Base-by-base conservation (phyloP, 2,888 invertebrate genomes). In the Drosophila testacea region DNA sequence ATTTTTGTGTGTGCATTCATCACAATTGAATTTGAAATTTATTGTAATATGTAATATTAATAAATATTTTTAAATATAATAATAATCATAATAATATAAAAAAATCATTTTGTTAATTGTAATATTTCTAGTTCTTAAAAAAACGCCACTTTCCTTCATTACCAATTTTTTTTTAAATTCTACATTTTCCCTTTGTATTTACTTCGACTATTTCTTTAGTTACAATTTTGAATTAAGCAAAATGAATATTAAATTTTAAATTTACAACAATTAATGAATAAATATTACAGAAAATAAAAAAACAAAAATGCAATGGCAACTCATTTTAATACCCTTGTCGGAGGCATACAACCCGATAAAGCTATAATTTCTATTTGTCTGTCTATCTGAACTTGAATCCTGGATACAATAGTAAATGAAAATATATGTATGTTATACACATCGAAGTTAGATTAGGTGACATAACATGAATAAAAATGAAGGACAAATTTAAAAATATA, bases 1-100 rank as follows among this genome's bases (percentile, higher is more conserved):
- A 84, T 84, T 80, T 82, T 85, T 85, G 83, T 85, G 84, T 85
- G 84, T 84, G 80, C 73, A 77, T 74, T 75, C 69, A 73, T 73
- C 75, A 78, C 64, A 77, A 61, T 73, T 54, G 36, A 57, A 59
- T 52, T 57, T 57, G 10, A 50, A 69, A 59, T 64, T 67, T 41
- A 68, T 61, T 76, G 59, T 76, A 76, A 76, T 59, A 68, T 57
- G 42, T 72, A 75, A 72, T 72, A 52, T 61, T 68, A 73, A 77
- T 67, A 47, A 56, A 65, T 42, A 61, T 48, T 22, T 27, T 30
- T 46, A 52, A 51, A n/a, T 52, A 34, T 36, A 60, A 52, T 28
- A 39, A 38, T 56, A 46, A 64, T 48, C 34, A 51, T 56, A 57
- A 61, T 34, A 57, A 44, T 41, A 62, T 44, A 57, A 64, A 54